These are phyloP conservation scores for Sphenodon punctatus DNA, from an alignment of 2,797 vertebrate genomes.

Conservation along the genomic window DNA sequence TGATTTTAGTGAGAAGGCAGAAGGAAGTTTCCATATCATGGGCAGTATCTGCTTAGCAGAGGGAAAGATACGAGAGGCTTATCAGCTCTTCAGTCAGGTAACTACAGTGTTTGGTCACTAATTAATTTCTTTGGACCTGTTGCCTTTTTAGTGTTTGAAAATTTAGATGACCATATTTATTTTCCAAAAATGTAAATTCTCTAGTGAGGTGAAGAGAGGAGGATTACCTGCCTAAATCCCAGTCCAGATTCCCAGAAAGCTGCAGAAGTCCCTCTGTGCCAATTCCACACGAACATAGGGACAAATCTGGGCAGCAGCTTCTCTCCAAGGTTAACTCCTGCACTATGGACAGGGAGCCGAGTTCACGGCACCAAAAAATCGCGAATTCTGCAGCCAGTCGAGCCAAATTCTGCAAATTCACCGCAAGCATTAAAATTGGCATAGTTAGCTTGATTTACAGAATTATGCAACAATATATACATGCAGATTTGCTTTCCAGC, in stretches of 20 bases:
- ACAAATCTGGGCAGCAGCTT: neutral
- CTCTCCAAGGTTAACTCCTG: accelerated
- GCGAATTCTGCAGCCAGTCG: too few relatives aligned
- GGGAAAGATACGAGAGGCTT: conserved; percentile 48
- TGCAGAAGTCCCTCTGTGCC: neutral
- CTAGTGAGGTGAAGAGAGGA: accelerated
- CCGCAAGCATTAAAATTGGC: too few relatives aligned
- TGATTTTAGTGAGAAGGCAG: conserved; percentile 48
- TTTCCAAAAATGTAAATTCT: neutral
- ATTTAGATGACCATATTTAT: neutral
- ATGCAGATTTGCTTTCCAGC: too few relatives aligned
- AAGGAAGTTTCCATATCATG: conserved; percentile 59
- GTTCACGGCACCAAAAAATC: too few relatives aligned
- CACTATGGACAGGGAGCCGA: too few relatives aligned
- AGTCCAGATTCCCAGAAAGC: too few relatives aligned
- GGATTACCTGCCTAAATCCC: neutral
- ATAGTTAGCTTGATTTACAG: too few relatives aligned
- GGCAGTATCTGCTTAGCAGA: conserved; percentile 57
- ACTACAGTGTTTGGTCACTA: neutral
- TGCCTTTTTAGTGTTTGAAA: neutral
- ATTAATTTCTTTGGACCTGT: neutral
- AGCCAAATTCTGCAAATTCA: too few relatives aligned
- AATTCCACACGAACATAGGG: accelerated
- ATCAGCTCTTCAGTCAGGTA: conserved; percentile 61
- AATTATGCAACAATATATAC: too few relatives aligned